Conservation (phyloP, 2,113 vertebrate genomes). For the Cranoglanis bouderius region DNA sequence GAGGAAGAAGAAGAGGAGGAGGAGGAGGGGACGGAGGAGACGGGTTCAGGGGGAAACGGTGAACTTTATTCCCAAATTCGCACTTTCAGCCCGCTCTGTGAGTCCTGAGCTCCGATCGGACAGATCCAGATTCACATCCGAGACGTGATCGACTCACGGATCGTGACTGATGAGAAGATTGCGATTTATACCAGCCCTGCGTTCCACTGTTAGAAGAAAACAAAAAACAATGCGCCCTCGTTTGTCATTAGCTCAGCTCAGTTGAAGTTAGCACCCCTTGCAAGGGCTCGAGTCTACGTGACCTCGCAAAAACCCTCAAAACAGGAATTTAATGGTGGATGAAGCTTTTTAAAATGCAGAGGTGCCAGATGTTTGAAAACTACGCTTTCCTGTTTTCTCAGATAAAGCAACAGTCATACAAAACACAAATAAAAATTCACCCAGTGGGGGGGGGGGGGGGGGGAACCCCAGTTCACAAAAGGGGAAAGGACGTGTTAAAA, state of each 20-base stretch:
- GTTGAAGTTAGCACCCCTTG: too few relatives aligned
- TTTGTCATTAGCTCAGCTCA: too few relatives aligned
- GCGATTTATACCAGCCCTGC: neutral
- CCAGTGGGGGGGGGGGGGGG: too few relatives aligned
- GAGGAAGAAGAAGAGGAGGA: slow-evolving; percentile 61
- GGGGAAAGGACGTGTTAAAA: neutral
- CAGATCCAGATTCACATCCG: neutral
- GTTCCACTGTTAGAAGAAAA: neutral
- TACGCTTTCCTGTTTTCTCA: too few relatives aligned
- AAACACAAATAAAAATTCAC: too few relatives aligned
- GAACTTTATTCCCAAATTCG: slow-evolving; percentile 75
- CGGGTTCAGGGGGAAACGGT: slow-evolving; percentile 74
- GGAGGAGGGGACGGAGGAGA: slow-evolving; percentile 52
- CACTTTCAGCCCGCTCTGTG: slow-evolving; percentile 71
- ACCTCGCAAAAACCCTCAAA: too few relatives aligned
- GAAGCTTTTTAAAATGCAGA: too few relatives aligned
- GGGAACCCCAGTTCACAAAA: too few relatives aligned
- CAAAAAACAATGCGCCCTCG: neutral
- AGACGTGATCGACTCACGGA: slow-evolving; percentile 5
- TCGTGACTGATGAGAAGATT: slow-evolving; percentile 3
- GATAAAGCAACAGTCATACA: too few relatives aligned
- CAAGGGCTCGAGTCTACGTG: too few relatives aligned
- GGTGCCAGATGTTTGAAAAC: too few relatives aligned
- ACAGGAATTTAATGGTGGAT: too few relatives aligned
- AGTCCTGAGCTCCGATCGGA: slow-evolving; percentile 59